These are phyloP conservation scores for Acromyrmex heyeri DNA, from an alignment of 1,140 invertebrate species.

Conservation along the genomic window DNA sequence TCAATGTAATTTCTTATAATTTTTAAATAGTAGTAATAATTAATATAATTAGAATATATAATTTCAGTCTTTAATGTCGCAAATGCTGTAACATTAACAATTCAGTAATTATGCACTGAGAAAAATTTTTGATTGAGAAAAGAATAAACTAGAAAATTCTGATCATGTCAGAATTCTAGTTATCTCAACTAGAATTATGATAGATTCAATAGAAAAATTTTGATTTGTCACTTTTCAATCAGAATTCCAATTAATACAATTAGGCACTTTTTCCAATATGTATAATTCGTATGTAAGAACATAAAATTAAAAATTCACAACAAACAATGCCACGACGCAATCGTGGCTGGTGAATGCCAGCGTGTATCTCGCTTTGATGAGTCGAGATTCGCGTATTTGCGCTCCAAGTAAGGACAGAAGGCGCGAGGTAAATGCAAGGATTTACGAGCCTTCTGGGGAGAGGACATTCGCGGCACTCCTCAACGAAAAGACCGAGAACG, in stretches of 20 bases:
- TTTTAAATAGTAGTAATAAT: neutral
- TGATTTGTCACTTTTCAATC: no score
- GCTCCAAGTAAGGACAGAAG: conserved; percentile 48
- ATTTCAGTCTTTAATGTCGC: neutral
- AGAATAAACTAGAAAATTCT: no score
- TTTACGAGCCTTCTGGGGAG: conserved; percentile 73
- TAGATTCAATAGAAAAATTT: no score
- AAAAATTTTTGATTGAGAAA: no score
- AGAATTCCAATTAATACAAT: no score
- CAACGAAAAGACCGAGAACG: conserved; percentile 44
- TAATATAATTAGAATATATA: neutral
- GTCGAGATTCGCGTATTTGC: conserved; percentile 71
- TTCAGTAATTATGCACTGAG: neutral
- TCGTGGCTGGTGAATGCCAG: conserved; percentile 15
- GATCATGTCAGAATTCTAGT: no score
- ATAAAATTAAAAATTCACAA: conserved; percentile 32
- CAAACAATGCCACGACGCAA: conserved; percentile 38
- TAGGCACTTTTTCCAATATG: no score
- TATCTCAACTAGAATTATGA: no score
- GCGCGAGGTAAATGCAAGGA: conserved; percentile 73
- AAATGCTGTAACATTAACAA: neutral
- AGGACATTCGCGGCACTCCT: conserved; percentile 61
- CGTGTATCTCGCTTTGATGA: conserved; percentile 32
- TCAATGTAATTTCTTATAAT: neutral
- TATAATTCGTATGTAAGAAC: neutral